These are phyloP conservation scores for Noctua pronuba DNA, from an alignment of 2,888 invertebrate species.

Conservation along the genomic window DNA sequence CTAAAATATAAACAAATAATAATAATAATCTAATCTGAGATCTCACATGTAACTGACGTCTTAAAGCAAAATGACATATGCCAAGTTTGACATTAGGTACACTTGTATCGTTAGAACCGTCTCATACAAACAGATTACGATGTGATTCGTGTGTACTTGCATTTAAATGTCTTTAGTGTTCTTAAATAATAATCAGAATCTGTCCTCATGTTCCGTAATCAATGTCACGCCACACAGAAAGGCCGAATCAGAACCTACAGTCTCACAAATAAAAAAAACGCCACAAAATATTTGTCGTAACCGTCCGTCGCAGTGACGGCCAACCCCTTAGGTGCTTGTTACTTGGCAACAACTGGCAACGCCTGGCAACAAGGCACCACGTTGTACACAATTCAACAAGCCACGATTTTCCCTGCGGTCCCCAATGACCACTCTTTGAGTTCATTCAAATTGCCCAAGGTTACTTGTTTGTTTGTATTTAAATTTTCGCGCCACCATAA, in stretches of 20 bases:
- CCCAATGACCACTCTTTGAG: conserved; percentile 55
- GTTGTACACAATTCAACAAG: conserved; percentile 46
- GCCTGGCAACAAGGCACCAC: conserved; percentile 17
- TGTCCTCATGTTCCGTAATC: background rate
- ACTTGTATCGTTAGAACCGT: background rate
- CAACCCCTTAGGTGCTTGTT: conserved; percentile 49
- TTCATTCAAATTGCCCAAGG: conserved; percentile 46
- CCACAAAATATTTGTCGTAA: conserved; percentile 9
- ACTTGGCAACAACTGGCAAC: conserved; percentile 35
- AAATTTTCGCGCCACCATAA: conserved; percentile 53
- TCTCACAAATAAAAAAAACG: background rate
- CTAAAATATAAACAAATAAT: no score
- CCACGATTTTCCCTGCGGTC: conserved; percentile 48
- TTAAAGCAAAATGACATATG: background rate
- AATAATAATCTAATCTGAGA: no score
- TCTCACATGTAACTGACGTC: background rate
- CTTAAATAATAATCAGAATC: background rate
- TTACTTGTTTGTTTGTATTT: conserved; percentile 61
- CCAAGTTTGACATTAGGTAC: background rate
- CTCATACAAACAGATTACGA: background rate
- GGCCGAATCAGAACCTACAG: background rate
- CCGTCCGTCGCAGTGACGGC: conserved; percentile 21
- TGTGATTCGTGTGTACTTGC: background rate
- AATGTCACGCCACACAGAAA: background rate
- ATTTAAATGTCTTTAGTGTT: background rate